Base-by-base conservation (phyloP, 2,113 vertebrate species). In the Bubo scandiacus region DNA sequence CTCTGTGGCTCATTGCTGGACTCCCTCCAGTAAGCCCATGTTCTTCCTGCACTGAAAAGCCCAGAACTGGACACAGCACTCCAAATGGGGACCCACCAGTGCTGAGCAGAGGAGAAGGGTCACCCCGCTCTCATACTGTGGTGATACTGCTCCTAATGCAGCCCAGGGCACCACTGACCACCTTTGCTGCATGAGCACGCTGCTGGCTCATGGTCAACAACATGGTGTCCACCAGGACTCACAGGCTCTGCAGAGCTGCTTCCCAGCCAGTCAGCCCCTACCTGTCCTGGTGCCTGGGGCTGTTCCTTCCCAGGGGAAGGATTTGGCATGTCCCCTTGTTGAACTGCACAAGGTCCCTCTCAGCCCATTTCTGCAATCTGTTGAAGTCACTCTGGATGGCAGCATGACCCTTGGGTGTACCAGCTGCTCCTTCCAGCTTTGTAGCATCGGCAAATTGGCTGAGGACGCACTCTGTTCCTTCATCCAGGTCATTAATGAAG, bases 101-200 rank as follows among this genome's bases (percentile, higher is more conserved):
- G 13, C 42, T 9, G 22, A 18, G 51, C 27, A 12, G 36, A 47
- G n/a, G 49, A 40, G 30, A 17, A 62, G 32, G 55, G 45, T 26
- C 45, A 25, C 38, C 32, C 32, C 14, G 9, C 26, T 51, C 23
- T 23, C 1, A 0, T 18, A 27, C 52, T 20, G 30, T 2, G 1
- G 36, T 9, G 45, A 47, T 47, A 20, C 22, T 58, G 27, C 54
- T 26, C n/a, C 51, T 6, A 4, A 12, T 1, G 34, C 29, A 42
- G 47, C 59, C 59, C 63, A 25, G 27, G 19, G 20, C 63, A 18
- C 15, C 4, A 12, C 1, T 30, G 45, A 36, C 29, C 32, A 17
- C 54, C 47, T 34, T 36, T 7, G 6, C 42, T 68, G 34, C n/a
- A 38, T 2, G 7, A 55, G 26, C 52, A 15, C 2, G 0, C 13